Percentiles rank a stretch among this genome's conserved stretches.
Evolutionary conservation across 2,888 invertebrate genomes (phyloP).

Genomic region (Andrena minutula): DNA sequence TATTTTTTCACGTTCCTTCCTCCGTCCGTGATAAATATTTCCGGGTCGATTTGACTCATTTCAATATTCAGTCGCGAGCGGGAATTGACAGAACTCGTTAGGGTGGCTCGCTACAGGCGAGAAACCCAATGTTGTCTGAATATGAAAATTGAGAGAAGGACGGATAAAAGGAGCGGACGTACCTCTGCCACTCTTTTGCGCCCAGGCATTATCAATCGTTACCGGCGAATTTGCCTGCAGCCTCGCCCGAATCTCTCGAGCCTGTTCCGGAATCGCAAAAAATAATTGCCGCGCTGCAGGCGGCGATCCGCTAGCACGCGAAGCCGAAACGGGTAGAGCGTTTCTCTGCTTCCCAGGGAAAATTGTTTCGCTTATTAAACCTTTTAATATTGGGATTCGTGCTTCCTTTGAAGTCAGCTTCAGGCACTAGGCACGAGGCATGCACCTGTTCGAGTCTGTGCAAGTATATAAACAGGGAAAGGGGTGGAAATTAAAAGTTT

Average conservation of each 20-base stretch:
- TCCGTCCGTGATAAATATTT: constrained; percentile 47
- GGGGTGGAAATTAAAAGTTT: constrained; percentile 15
- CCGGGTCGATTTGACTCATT: constrained; percentile 61
- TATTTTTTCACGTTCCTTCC: constrained; percentile 32
- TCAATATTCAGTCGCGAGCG: constrained; percentile 54
- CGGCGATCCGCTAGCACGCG: constrained; percentile 28
- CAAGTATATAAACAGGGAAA: neutral
- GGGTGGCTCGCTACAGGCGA: constrained; percentile 45
- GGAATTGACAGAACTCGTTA: constrained; percentile 65
- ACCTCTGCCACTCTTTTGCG: constrained; percentile 6
- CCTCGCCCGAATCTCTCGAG: neutral
- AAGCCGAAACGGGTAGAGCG: neutral
- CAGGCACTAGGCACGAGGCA: neutral
- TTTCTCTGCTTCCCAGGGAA: constrained; percentile 5
- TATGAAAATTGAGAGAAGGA: constrained; percentile 9
- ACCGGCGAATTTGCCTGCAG: constrained; percentile 7
- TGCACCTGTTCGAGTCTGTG: neutral
- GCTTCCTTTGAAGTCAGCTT: constrained; percentile 19
- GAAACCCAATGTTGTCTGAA: constrained; percentile 38
- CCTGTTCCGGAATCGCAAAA: constrained; percentile 13
- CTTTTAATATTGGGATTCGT: constrained; percentile 29
- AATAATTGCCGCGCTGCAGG: constrained; percentile 30
- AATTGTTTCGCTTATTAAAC: constrained; percentile 41
- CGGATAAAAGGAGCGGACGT: constrained; percentile 27
- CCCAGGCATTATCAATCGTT: constrained; percentile 1